Conservation (phyloP, 2,113 vertebrate genomes). For the Thamnaconus septentrionalis region DNA sequence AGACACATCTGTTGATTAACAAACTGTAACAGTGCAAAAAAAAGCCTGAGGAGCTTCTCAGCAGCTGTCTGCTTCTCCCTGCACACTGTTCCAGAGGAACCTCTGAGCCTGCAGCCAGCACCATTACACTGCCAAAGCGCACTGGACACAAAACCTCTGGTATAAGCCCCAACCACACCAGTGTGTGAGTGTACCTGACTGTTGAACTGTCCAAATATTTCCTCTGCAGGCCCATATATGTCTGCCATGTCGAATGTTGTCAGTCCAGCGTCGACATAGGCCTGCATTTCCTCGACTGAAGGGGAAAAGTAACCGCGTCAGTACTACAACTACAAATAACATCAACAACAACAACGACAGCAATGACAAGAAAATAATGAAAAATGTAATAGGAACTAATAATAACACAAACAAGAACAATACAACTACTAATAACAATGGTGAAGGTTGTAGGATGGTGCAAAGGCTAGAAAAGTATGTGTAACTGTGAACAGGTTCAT, state of each 20-base stretch:
- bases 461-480: no score
- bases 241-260: constrained; percentile 65
- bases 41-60: not conserved
- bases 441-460: no score
- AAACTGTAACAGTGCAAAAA: not conserved
- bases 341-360: not conserved
- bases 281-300: constrained; percentile 57
- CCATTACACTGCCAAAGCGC: constrained; percentile 51
- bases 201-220: constrained; percentile 57
- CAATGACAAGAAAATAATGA: no score
- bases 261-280: constrained; percentile 48
- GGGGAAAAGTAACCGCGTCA: not conserved
- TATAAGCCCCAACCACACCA: constrained; percentile 2
- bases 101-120: constrained; percentile 11
- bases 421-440: no score
- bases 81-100: constrained; percentile 34
- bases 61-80: constrained; percentile 7
- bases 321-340: not conserved
- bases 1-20: not conserved
- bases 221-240: constrained; percentile 62
- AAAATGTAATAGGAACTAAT: no score
- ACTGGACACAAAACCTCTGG: constrained; percentile 24
- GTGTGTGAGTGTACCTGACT: constrained; percentile 28
- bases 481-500: no score
- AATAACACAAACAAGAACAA: no score